Base-by-base conservation (phyloP, 1,140 invertebrate species). In the Acyrthosiphon pisum region DNA sequence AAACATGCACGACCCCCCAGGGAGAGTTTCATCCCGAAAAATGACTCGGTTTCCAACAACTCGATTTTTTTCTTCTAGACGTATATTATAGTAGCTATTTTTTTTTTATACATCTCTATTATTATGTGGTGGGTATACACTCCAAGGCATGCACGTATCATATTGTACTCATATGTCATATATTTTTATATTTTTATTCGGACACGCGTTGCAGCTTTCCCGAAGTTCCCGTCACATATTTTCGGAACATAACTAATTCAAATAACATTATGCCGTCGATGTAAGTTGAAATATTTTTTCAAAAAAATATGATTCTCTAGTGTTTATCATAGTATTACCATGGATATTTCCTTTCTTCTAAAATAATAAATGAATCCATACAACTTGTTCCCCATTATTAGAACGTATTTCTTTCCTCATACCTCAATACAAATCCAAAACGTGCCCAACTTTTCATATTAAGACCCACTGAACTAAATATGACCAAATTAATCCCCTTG, bases 1-100 rank as follows among this genome's bases (percentile, higher is more conserved):
- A 83, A 92, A 92, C 91, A 92, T 92, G 41, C 48, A 92, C 46
- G 76, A 83, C 91, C 46, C 91, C 83, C 91, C 6, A 23, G 46
- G 90, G 91, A 92, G n/a, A 53, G 26, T 81, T 92, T 83, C 46
- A 53, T 83, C 76, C 46, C 22, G 0, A 76, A 84, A 84, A 92
- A 92, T 92, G 76, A 92, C 91, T 91, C 18, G 22, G n/a, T 92
- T 92, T 92, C 83, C 22, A 50, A 46, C 90, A 22, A 22, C 11
- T 35, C 30, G 14, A 76, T 76, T 76, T 76, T 76, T 76, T 18
- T n/a, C 30, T 2, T 76, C 60, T 76, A 76, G 14, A 68, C 14
- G 60, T 18, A 22, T 23, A 53, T 53, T 22, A 53, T 23, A n/a
- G 60, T 76, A 3, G 11, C 30, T 18, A n/a, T n/a, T 6, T 76